Conservation (phyloP, 2,888 invertebrate species). For the Synergus itoensis region DNA sequence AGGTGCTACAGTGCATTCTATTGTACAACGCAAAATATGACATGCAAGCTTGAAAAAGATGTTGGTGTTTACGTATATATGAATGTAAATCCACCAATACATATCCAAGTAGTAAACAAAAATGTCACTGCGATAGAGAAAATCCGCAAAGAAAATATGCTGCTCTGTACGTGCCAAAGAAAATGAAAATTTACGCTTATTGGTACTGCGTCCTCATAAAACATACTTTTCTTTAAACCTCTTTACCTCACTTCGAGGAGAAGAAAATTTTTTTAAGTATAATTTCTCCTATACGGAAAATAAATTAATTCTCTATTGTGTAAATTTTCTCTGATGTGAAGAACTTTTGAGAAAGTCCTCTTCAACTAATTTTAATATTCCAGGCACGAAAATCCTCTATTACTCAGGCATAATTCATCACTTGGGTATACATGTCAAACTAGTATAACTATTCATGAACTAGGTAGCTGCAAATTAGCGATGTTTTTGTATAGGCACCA, state of each 20-base stretch:
- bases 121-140: neutral
- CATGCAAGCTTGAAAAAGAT: conserved; percentile 25
- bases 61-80: conserved; percentile 3
- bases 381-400: neutral
- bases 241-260: neutral
- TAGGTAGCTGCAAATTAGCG: neutral
- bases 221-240: neutral
- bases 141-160: conserved; percentile 21
- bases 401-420: neutral
- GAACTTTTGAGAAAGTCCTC: neutral
- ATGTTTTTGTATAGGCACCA: neutral
- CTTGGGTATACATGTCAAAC: neutral
- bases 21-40: conserved; percentile 31
- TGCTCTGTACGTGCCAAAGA: neutral
- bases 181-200: conserved; percentile 38
- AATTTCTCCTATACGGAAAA: neutral
- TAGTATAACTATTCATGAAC: conserved; percentile 28
- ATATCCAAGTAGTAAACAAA: neutral
- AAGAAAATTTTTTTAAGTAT: neutral
- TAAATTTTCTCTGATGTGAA: neutral
- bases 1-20: conserved; percentile 34
- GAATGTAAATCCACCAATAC: neutral
- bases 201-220: neutral
- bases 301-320: neutral
- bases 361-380: neutral